A percentile compares a stretch with the other conserved stretches of the same genome.
These are phyloP conservation scores for Palythoa grandis DNA, from an alignment of 92 coral and sea anemone species.

Conservation along the genomic window DNA sequence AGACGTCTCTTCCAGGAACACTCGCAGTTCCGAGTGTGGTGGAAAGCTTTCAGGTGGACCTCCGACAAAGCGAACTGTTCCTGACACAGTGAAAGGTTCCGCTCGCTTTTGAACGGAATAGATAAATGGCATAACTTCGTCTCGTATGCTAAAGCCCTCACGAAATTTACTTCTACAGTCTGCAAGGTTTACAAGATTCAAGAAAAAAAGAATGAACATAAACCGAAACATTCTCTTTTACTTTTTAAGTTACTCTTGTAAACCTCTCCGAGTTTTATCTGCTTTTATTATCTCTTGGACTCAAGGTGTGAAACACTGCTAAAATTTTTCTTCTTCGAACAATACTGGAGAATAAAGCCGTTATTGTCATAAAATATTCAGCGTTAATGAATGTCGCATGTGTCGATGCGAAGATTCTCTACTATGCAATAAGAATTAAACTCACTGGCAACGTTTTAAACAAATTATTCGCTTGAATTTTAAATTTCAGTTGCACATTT, in stretches of 20 bases:
- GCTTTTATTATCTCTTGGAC: neutral
- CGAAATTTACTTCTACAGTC: conserved; percentile 14
- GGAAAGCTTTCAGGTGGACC: conserved; percentile 61
- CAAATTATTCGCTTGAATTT: too few relatives aligned
- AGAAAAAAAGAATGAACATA: neutral
- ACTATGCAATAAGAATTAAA: too few relatives aligned
- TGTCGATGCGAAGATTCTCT: too few relatives aligned
- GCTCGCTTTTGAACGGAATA: conserved; percentile 12
- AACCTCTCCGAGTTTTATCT: neutral
- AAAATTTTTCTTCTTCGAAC: neutral
- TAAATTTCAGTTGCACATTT: too few relatives aligned
- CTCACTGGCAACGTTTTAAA: too few relatives aligned
- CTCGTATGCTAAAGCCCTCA: conserved; percentile 40
- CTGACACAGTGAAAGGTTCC: conserved; percentile 47
- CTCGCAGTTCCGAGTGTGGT: conserved; percentile 63
- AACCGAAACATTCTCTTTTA: neutral
- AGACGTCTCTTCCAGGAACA: conserved; percentile 76
- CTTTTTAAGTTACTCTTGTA: neutral
- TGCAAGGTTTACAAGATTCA: neutral
- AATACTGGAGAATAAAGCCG: neutral
- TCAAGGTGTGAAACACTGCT: neutral
- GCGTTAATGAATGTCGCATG: too few relatives aligned
- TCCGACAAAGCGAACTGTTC: conserved; percentile 57
- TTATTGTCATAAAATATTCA: neutral
- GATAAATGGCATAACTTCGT: conserved; percentile 15